Base-by-base conservation (phyloP, 2,113 vertebrate species). In the Conger conger region DNA sequence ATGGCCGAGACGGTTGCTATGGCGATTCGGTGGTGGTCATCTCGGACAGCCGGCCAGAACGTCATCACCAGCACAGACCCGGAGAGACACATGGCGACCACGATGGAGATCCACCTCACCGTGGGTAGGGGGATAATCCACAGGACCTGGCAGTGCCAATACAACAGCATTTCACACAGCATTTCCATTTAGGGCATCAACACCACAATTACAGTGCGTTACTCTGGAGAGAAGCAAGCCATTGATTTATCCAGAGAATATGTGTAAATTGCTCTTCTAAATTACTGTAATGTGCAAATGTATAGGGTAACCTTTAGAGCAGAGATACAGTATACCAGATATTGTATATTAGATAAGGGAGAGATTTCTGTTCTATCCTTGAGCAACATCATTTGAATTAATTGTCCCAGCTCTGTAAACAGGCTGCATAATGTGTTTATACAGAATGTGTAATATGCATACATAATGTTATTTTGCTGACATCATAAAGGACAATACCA, bases 1-100 rank as follows among this genome's bases (percentile, higher is more conserved):
- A 99, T 91, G 2, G 93, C 81, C 6, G 92, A 91, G 23, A 98
- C 86, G 0, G 96, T 95, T 0, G 95, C 94, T 80, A 97, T 82
- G 0, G 96, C 95, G 0, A 99, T 82, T 54, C 95, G 95, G 76
- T 96, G 95, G 85, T 94, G 96, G 91, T 99, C 98, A 1, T 98
- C 97, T 1, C 96, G 94, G 79, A 99, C 96, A 0, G 97, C 97
- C 0, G 98, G 98, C 98, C 97, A 99, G 87, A 99, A 98, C 0
- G 98, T 99, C 94, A 98, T 93, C 73, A 96, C 94, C 91, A 99
- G 88, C 82, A 99, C 97, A 0, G 97, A 97, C 15, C 97, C 97
- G 0, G 98, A 99, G 76, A 99, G 93, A 91, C 94, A 95, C 86
- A 99, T 94, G 9, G 97, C 97, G 63, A 97, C 90, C 54, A 91